Conservation (phyloP, 2,888 invertebrate genomes). For the Steinernema carpocapsae region DNA sequence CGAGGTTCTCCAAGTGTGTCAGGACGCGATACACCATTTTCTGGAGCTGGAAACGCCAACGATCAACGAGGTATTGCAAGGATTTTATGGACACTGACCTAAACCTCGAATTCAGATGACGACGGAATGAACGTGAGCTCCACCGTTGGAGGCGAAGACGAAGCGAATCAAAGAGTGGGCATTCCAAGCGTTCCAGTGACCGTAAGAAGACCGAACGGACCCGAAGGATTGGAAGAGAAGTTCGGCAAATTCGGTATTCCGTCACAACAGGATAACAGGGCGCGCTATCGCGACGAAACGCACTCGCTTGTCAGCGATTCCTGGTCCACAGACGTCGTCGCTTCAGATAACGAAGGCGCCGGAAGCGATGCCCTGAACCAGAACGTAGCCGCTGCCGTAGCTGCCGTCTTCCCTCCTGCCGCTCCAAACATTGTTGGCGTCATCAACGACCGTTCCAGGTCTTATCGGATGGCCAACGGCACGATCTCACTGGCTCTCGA, state of each 20-base stretch:
- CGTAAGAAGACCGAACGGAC: slow-evolving; percentile 76
- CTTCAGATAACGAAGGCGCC: slow-evolving; percentile 84
- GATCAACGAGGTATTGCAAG: slow-evolving; percentile 41
- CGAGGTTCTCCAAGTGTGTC: slow-evolving; percentile 79
- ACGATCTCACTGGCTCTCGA: slow-evolving; percentile 38
- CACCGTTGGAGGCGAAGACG: neutral
- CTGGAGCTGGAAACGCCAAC: slow-evolving; percentile 40
- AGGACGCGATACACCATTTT: slow-evolving; percentile 53
- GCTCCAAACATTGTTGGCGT: too few species aligned
- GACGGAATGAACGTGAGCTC: slow-evolving; percentile 30
- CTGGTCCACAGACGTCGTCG: slow-evolving; percentile 97
- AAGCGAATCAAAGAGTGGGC: slow-evolving; percentile 23
- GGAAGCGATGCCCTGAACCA: slow-evolving; percentile 10
- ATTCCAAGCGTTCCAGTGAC: slow-evolving; percentile 70
- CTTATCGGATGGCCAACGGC: neutral
- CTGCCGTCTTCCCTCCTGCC: too few species aligned
- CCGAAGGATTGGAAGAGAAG: slow-evolving; percentile 94
- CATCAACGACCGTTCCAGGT: neutral
- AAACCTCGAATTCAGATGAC: slow-evolving; percentile 1
- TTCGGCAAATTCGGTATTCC: slow-evolving; percentile 98
- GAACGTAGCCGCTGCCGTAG: neutral
- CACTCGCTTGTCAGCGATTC: slow-evolving; percentile 96
- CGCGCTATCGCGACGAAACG: slow-evolving; percentile 82
- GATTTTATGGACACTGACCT: neutral
- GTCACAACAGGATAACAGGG: slow-evolving; percentile 69